A percentile compares a stretch with the other conserved stretches of the same genome.
phyloP scores from a whole-genome alignment of 2,888 invertebrate species.

The Adelphocoris suturalis region DNA sequence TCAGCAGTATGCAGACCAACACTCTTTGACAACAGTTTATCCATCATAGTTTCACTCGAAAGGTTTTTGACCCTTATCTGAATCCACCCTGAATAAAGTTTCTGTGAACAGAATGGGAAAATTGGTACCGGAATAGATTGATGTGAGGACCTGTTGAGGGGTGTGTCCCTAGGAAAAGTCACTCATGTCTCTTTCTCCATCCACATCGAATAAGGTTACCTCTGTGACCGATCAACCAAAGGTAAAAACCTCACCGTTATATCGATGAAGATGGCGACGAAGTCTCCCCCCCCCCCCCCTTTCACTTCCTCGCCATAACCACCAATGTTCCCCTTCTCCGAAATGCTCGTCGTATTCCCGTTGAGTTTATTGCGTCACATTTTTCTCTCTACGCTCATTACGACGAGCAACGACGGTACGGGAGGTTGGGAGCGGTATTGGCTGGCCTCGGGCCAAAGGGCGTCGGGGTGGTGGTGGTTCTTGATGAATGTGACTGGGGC shows the following conservation, averaged over 20 bases:
- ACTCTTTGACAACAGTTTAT: too few species aligned
- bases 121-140: too few species aligned
- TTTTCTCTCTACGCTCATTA: not conserved
- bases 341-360: not conserved
- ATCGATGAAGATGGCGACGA: not conserved
- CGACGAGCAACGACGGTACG: not conserved
- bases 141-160: too few species aligned
- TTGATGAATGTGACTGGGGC: not conserved
- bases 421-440: not conserved
- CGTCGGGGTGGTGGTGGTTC: not conserved
- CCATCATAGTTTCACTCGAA: too few species aligned
- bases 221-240: not conserved
- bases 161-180: too few species aligned
- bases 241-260: not conserved
- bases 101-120: too few species aligned
- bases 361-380: slow-evolving; percentile 1
- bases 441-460: not conserved
- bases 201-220: not conserved
- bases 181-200: too few species aligned
- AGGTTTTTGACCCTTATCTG: too few species aligned
- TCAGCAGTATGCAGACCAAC: too few species aligned
- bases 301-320: too few species aligned
- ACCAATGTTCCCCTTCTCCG: not conserved
- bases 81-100: too few species aligned
- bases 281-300: not conserved